These are phyloP conservation scores for Armadillidium nasatum DNA, from an alignment of 1,140 invertebrate genomes.

Conservation along the genomic window DNA sequence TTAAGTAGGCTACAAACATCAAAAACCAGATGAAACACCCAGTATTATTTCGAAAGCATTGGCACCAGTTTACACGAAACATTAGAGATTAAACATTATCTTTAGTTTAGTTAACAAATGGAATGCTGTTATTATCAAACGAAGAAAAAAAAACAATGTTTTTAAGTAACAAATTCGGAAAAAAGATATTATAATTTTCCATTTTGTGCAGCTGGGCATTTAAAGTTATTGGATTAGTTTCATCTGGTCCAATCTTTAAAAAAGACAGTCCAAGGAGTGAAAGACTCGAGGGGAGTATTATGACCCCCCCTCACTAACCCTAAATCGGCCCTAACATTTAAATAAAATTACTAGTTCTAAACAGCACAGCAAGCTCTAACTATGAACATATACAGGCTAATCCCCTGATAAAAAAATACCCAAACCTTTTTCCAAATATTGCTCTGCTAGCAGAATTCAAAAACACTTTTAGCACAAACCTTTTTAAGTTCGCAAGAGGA, in stretches of 20 bases:
- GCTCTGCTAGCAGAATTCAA: no score
- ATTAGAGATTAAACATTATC: neutral
- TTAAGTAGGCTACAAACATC: neutral
- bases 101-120: neutral
- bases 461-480: neutral
- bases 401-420: neutral
- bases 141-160: no score
- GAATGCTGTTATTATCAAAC: neutral
- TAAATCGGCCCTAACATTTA: neutral
- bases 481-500: neutral
- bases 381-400: slow-evolving; percentile 1
- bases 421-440: no score
- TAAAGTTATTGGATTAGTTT: neutral
- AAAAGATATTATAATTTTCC: neutral
- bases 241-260: neutral
- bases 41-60: neutral
- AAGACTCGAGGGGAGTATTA: neutral
- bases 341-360: neutral
- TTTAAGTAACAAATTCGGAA: neutral
- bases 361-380: slow-evolving; percentile 8
- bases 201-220: neutral
- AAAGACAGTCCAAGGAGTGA: slow-evolving; percentile 1
- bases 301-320: neutral
- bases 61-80: neutral
- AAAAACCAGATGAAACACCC: neutral